Evolutionary conservation across 2,113 vertebrate genomes (phyloP).

Genomic region (Syrmaticus mikado): DNA sequence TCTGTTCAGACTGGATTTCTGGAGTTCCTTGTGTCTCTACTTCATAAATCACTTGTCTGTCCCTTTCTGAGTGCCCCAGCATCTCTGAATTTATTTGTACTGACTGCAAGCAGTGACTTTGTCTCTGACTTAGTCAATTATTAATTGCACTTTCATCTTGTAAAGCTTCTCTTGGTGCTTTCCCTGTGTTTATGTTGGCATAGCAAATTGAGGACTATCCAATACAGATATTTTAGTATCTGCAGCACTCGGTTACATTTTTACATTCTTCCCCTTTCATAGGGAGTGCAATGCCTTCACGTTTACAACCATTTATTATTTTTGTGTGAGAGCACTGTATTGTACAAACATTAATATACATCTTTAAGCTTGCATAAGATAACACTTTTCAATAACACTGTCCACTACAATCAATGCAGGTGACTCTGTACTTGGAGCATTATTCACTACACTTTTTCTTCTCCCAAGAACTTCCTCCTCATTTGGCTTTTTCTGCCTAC

Average conservation of each 20-base stretch:
- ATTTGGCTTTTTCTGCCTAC: conserved; percentile 14
- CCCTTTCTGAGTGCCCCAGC: not conserved
- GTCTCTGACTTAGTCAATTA: not conserved
- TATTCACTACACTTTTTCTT: not conserved
- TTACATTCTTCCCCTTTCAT: not conserved
- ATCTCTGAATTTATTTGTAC: not conserved
- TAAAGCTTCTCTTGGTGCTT: not conserved
- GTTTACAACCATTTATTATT: not conserved
- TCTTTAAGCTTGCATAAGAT: not conserved
- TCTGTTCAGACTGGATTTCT: not conserved
- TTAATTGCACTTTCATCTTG: not conserved
- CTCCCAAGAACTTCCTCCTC: not conserved
- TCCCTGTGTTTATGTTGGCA: not conserved
- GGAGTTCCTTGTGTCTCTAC: not conserved
- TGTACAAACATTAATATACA: not conserved
- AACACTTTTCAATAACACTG: not conserved
- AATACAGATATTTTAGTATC: not conserved
- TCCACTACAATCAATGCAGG: not conserved
- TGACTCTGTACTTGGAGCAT: not conserved
- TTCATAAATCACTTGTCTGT: not conserved
- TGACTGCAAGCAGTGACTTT: not conserved
- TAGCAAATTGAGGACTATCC: not conserved
- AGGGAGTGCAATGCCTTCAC: not conserved
- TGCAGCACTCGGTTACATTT: not conserved
- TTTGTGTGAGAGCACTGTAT: not conserved